Conservation (phyloP, 2,113 vertebrate species). For the Tamias sibiricus region DNA sequence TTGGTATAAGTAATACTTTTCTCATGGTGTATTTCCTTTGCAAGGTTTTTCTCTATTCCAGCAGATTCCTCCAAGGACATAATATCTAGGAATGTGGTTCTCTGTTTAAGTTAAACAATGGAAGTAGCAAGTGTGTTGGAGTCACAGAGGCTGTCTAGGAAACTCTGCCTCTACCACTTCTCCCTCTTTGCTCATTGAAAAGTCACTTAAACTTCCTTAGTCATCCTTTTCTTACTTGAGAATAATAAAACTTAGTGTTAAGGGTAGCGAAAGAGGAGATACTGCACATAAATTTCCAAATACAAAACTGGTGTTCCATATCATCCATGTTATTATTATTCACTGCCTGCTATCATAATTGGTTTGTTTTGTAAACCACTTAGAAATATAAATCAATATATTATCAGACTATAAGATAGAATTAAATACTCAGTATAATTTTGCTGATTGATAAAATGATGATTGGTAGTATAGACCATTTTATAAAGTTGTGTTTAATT, state of each 20-base stretch:
- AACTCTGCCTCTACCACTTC: neutral
- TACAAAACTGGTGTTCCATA: neutral
- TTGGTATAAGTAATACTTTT: neutral
- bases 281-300: neutral
- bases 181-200: conserved; percentile 1
- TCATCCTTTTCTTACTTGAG: neutral
- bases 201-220: neutral
- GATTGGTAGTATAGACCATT: neutral
- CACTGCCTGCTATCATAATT: neutral
- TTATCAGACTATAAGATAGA: neutral
- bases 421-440: neutral
- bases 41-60: neutral
- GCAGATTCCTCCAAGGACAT: neutral
- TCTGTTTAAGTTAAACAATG: neutral
- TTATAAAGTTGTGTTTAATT: neutral
- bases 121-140: neutral
- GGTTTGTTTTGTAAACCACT: neutral
- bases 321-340: neutral
- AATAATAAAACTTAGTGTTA: neutral
- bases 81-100: neutral
- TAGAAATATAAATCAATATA: neutral
- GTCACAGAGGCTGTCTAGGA: neutral
- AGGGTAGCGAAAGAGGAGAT: neutral
- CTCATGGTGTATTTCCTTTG: neutral
- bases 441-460: neutral